A percentile compares a stretch with the other conserved stretches of the same genome.
These are phyloP conservation scores for Amphiura filiformis DNA, from an alignment of 35 echinoderm and acorn worm genomes.

Conservation along the genomic window DNA sequence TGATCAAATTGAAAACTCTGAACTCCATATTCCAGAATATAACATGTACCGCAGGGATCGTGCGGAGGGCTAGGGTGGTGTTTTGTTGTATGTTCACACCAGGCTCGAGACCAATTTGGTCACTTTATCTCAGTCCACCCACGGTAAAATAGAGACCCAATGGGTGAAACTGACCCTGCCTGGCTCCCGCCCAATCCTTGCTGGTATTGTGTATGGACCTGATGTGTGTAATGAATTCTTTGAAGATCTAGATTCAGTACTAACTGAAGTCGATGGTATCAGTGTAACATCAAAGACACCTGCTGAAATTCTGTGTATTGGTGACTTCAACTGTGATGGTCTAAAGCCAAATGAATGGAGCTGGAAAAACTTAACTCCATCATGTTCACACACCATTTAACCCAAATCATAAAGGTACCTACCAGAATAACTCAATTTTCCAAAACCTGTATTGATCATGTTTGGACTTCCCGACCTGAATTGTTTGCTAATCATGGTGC, in stretches of 20 bases:
- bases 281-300: not conserved
- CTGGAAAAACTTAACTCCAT: no score
- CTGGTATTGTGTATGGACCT: slow-evolving; percentile 15
- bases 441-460: no score
- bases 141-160: not conserved
- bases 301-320: not conserved
- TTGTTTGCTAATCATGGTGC: no score
- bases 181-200: not conserved
- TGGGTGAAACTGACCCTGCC: not conserved
- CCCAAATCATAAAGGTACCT: no score
- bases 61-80: not conserved
- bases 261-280: not conserved
- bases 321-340: slow-evolving; percentile 15
- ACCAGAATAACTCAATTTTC: no score
- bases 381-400: no score
- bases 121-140: not conserved
- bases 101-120: no score
- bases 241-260: not conserved
- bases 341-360: no score
- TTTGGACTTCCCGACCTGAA: no score
- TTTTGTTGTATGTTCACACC: not conserved
- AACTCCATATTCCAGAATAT: not conserved
- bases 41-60: slow-evolving; percentile 3
- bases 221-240: no score
- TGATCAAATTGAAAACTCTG: not conserved